phyloP scores from a whole-genome alignment of 2,888 invertebrate species.

The Caenorhabditis drosophilae region DNA sequence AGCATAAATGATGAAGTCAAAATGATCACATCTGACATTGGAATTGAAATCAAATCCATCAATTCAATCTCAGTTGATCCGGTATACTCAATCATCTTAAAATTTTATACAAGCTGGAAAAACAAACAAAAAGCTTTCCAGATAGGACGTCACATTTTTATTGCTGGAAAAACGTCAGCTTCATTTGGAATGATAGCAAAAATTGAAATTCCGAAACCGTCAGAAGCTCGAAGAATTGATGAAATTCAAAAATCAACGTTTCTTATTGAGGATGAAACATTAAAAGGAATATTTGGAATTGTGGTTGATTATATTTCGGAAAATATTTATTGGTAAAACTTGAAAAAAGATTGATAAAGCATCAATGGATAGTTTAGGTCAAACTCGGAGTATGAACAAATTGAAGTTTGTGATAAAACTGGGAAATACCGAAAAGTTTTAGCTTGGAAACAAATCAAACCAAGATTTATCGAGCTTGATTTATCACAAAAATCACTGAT shows the following conservation, averaged over 20 bases:
- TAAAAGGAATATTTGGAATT: slow-evolving; percentile 1
- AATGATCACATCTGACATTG: too few species aligned
- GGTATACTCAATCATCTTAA: too few species aligned
- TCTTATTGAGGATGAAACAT: neutral
- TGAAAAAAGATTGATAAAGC: neutral
- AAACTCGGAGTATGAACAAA: neutral
- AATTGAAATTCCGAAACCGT: neutral
- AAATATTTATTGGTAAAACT: slow-evolving; percentile 12
- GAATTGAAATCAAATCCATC: too few species aligned
- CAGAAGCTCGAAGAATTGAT: neutral
- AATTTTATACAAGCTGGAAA: too few species aligned
- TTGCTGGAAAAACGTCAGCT: neutral
- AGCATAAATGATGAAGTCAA: too few species aligned
- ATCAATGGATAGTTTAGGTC: neutral
- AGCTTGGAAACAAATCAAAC: slow-evolving; percentile 5
- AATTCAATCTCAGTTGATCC: too few species aligned
- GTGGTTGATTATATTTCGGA: slow-evolving; percentile 2
- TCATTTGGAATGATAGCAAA: neutral
- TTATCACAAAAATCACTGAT: neutral
- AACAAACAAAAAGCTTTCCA: too few species aligned
- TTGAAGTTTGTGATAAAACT: slow-evolving; percentile 6
- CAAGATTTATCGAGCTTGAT: slow-evolving; percentile 1
- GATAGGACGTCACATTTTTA: too few species aligned
- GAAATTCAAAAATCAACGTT: neutral
- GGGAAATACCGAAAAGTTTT: slow-evolving; percentile 6